Base-by-base conservation (phyloP, 2,888 invertebrate species). In the Helleia helle region DNA sequence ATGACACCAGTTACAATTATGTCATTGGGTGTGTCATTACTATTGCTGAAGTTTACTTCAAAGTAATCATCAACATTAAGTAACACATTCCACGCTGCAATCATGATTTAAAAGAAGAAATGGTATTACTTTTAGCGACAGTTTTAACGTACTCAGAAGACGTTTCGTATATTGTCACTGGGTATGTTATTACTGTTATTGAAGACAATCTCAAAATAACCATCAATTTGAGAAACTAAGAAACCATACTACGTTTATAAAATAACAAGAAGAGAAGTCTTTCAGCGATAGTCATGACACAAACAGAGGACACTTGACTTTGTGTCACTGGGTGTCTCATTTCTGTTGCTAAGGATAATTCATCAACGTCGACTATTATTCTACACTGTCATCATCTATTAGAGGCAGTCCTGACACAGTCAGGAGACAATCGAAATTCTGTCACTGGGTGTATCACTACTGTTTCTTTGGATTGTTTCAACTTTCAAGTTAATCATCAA, bases 391-490 rank as follows among this genome's bases (percentile, higher is more conserved):
- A 2, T 8, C n/a, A 15, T 8, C 11, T 7, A n/a, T 9, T 14
- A 26, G 29, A 12, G 18, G 4, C 6, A 38, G 48, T 40, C 26
- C 9, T 50, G 44, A 48, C 27, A 34, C 12, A 14, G 36, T 38
- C 48, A 44, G 43, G 39, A 40, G 45, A 45, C 43, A 47, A 9
- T 22, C n/a, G n/a, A 18, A 5, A 43, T 36, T 46, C 38, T 49
- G 41, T 51, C 49, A 50, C 52, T 52, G 51, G 50, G 46, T 38
- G 12, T 22, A 25, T 48, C 48, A 43, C 49, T 38, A 31, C 44
- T 43, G 37, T 11, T 42, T 41, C 46, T 38, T 17, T 9, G 28
- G 12, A 25, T 25, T 7, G 9, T 9, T 13, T 52, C 53, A 54
- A n/a, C n/a, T n/a, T n/a, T n/a, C n/a, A n/a, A n/a, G n/a, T n/a